Evolutionary conservation across 2,113 vertebrate species (phyloP).

Genomic region (Prinia subflava): DNA sequence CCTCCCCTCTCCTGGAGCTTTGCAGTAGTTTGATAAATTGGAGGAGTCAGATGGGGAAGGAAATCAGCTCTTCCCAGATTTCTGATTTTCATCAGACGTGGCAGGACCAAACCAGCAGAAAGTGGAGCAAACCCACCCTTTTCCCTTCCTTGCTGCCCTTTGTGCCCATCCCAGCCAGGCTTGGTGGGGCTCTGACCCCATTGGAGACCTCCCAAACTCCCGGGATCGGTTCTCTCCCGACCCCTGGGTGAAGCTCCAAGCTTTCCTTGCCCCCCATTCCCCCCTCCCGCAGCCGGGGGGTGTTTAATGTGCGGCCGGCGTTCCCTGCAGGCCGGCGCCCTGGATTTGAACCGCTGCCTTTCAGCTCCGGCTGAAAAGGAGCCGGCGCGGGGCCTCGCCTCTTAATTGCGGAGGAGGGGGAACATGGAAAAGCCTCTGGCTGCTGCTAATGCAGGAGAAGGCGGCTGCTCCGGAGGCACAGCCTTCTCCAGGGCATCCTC

Average conservation of each 20-base stretch:
- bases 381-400: neutral
- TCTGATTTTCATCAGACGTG: neutral
- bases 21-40: neutral
- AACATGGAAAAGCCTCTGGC: neutral
- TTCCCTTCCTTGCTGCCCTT: neutral
- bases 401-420: neutral
- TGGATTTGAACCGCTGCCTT: neutral
- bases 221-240: rapidly evolving
- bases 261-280: neutral
- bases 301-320: neutral
- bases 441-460: neutral
- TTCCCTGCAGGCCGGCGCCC: neutral
- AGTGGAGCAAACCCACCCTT: neutral
- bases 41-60: neutral
- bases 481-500: neutral
- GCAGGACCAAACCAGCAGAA: neutral
- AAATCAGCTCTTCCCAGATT: neutral
- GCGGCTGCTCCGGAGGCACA: neutral
- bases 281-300: neutral
- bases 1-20: neutral
- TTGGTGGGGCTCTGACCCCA: neutral
- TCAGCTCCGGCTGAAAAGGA: neutral
- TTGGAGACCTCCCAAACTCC: neutral
- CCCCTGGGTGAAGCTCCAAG: neutral
- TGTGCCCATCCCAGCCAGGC: neutral